Base-by-base conservation (phyloP, 2,797 vertebrate genomes). In the Siniperca scherzeri region DNA sequence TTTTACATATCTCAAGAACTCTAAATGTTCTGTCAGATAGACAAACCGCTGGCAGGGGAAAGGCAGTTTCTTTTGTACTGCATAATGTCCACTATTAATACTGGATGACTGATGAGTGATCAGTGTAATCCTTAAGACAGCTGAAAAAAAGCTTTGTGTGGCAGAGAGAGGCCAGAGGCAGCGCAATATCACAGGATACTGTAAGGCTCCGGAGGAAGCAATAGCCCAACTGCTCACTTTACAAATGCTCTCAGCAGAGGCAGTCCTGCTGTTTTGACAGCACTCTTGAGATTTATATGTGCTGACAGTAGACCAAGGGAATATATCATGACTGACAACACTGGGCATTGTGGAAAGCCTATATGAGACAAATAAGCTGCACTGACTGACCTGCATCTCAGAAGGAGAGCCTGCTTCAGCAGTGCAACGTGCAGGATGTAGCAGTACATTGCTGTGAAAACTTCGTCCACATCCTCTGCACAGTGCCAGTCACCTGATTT, bases 211-310 rank as follows among this genome's bases (percentile, higher is more conserved):
- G 75, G 86, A 91, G 91, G 88, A 94, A 85, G 89, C 89, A 86
- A 87, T 87, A 65, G 87, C 85, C 93, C 90, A 93, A 94, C 93
- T 96, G 94, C 94, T 95, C 93, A 94, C 91, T 94, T 94, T 92
- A 93, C 91, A 91, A 94, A 91, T 91, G 94, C 93, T 95, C 92
- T 93, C 87, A 95, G 93, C 93, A 88, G 87, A 92, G 88, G 88
- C 90, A 86, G 90, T 88, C 87, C 89, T 92, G 90, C 91, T 94
- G 93, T 95, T 95, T 93, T 94, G 94, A 94, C 94, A 94, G 89
- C 84, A 80, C 82, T 79, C 89, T 94, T 95, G 93, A 95, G 91
- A 88, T 91, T 93, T 92, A 95, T 91, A 67, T 77, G 83, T 81
- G 85, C 79, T 95, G 94, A 95, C 94, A 95, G 93, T 81, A 91